Evolutionary conservation across 2,888 invertebrate species (phyloP).

Genomic region (Teleogryllus oceanicus): DNA sequence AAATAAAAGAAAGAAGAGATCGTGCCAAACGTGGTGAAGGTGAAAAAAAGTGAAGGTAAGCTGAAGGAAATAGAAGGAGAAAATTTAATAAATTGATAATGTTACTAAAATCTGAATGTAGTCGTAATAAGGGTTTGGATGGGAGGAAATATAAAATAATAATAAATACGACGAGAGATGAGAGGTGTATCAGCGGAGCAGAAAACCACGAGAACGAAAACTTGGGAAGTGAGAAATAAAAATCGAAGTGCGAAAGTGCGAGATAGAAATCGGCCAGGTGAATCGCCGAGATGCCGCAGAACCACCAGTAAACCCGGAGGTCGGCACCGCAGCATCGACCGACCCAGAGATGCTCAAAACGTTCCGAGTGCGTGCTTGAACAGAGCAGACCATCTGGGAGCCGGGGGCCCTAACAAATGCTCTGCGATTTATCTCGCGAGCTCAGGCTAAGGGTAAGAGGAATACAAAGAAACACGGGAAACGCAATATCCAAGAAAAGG

Average conservation of each 20-base stretch:
- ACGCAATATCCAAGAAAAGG: background rate
- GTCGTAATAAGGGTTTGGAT: no score
- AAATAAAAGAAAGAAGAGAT: no score
- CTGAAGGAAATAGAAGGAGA: no score
- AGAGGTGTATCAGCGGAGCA: no score
- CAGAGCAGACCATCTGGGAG: background rate
- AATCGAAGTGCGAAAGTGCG: background rate
- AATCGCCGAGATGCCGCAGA: background rate
- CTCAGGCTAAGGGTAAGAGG: background rate
- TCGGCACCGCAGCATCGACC: background rate
- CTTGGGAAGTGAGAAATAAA: no score
- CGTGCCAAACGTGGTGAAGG: no score
- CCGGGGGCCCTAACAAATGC: background rate
- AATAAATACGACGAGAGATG: no score
- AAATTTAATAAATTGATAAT: no score
- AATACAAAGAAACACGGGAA: slow-evolving; percentile 10
- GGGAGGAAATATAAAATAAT: no score
- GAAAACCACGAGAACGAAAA: no score
- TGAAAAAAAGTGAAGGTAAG: no score
- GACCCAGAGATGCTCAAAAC: background rate
- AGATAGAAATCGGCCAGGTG: background rate
- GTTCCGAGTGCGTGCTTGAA: background rate
- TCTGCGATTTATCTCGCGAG: background rate
- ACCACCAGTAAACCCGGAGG: background rate
- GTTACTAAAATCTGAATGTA: no score